Percentiles rank a stretch among this genome's conserved stretches.
These are phyloP conservation scores for Platycnemis pennipes DNA, from an alignment of 2,888 invertebrate species.

Conservation along the genomic window DNA sequence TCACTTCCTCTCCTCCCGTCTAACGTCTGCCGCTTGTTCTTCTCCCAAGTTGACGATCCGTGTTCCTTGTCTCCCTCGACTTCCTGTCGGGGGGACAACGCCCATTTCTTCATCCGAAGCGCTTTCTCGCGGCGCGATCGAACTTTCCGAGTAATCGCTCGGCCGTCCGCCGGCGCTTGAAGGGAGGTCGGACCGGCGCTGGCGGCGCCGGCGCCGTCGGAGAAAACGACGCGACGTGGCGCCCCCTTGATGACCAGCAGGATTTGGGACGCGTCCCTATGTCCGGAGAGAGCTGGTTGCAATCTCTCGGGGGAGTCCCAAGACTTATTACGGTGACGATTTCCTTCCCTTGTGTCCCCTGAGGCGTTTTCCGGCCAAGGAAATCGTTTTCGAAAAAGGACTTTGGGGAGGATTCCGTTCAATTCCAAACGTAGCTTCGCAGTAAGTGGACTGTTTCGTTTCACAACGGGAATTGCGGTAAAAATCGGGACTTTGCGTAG, in stretches of 20 bases:
- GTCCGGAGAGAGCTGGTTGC: background rate
- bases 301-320: background rate
- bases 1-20: background rate
- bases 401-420: background rate
- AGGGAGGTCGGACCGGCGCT: background rate
- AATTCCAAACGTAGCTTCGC: too few relatives aligned
- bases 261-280: background rate
- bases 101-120: background rate
- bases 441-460: too few relatives aligned
- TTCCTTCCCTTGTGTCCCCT: background rate
- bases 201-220: background rate
- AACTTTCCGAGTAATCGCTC: conserved; percentile 20
- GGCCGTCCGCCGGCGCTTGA: background rate
- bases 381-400: background rate
- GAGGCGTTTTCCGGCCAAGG: background rate
- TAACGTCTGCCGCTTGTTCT: background rate
- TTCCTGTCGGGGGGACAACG: conserved; percentile 22
- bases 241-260: background rate
- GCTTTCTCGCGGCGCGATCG: background rate
- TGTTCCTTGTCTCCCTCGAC: background rate
- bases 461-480: too few relatives aligned
- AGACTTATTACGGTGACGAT: background rate
- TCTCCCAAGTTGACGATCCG: too few relatives aligned
- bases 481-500: too few relatives aligned
- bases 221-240: background rate